Conservation (phyloP, 1,140 invertebrate species). For the Drosophila quadrilineata region DNA sequence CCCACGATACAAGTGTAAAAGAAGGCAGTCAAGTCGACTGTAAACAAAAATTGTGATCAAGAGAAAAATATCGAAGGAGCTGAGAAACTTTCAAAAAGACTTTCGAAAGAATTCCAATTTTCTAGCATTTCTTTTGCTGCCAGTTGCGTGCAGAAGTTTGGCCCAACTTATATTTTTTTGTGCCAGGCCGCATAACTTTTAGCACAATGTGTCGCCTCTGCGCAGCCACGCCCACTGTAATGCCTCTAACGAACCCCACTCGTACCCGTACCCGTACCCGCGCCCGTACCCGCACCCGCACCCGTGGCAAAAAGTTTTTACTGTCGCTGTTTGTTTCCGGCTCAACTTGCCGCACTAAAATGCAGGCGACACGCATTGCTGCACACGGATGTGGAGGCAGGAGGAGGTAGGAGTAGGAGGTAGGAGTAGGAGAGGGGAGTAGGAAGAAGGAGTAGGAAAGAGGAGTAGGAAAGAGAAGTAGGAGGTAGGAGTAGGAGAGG, state of each 20-base stretch:
- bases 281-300: too few species aligned
- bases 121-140: slow-evolving; percentile 50
- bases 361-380: slow-evolving; percentile 43
- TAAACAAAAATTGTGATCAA: slow-evolving; percentile 31
- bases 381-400: slow-evolving; percentile 12
- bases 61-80: slow-evolving; percentile 2
- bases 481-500: too few species aligned
- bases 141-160: slow-evolving; percentile 45
- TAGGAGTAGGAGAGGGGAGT: too few species aligned
- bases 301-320: slow-evolving; percentile 65
- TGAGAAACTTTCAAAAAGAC: slow-evolving; percentile 50
- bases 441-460: too few species aligned
- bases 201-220: slow-evolving; percentile 64
- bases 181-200: slow-evolving; percentile 55
- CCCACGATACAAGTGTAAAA: not conserved
- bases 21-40: not conserved
- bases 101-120: slow-evolving; percentile 73
- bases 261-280: too few species aligned
- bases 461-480: too few species aligned
- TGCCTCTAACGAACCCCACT: not conserved
- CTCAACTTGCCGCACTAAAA: slow-evolving; percentile 55
- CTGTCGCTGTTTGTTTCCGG: slow-evolving; percentile 68
- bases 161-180: slow-evolving; percentile 51
- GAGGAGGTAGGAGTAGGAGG: too few species aligned
- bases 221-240: slow-evolving; percentile 40